Conservation (phyloP, 2,888 invertebrate genomes). For the Muschampia staudingeri region DNA sequence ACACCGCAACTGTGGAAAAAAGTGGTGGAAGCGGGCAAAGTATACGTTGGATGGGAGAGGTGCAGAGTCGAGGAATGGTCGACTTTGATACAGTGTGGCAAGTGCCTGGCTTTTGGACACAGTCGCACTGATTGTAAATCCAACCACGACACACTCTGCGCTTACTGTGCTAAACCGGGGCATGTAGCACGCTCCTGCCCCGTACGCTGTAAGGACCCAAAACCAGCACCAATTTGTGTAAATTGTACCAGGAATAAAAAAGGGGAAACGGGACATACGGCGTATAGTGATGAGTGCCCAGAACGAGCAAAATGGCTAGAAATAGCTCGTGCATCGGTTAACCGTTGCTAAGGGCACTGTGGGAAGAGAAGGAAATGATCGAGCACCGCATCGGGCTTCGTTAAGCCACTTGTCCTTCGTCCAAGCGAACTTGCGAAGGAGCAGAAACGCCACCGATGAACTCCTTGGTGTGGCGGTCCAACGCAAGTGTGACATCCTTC, state of each 20-base stretch:
- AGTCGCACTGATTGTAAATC: background rate
- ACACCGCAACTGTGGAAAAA: background rate
- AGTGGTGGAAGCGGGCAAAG: background rate
- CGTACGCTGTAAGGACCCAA: background rate
- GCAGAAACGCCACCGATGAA: background rate
- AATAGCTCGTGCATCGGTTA: no score
- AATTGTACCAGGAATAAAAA: background rate
- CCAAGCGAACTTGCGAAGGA: background rate
- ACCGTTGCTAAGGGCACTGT: no score
- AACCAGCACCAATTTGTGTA: background rate
- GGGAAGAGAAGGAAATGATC: no score
- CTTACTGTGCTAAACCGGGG: background rate
- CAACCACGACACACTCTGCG: background rate
- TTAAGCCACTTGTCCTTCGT: background rate
- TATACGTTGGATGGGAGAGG: background rate
- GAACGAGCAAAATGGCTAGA: no score
- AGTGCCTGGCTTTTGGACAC: background rate
- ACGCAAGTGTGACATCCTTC: background rate
- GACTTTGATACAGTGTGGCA: background rate
- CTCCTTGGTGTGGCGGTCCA: background rate
- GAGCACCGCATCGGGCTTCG: no score
- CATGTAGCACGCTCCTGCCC: background rate
- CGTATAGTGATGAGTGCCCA: no score
- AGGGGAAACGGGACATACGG: background rate
- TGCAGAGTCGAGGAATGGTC: background rate